Evolutionary conservation across 2,113 vertebrate species (phyloP).

Genomic region (Camelus dromedarius): DNA sequence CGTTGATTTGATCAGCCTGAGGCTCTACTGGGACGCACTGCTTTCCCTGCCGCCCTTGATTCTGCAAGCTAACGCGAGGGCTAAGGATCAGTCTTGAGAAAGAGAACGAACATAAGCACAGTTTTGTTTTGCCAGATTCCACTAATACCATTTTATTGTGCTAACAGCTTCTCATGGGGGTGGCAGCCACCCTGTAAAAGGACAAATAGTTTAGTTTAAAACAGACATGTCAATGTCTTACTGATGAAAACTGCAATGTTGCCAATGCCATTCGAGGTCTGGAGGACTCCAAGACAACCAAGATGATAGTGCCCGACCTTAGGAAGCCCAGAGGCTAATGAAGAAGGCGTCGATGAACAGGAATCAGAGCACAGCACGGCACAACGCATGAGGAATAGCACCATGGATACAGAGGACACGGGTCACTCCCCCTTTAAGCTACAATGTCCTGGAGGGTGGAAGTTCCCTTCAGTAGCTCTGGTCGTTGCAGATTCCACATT

Average conservation of each 20-base stretch:
- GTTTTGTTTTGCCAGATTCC: not conserved
- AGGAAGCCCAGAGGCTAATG: not conserved
- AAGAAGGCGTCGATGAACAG: not conserved
- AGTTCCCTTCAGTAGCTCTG: rapidly evolving
- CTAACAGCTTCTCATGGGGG: not conserved
- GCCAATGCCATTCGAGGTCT: rapidly evolving
- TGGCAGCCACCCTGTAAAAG: too few species aligned
- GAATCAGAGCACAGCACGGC: not conserved
- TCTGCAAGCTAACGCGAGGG: not conserved
- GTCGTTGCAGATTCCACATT: not conserved
- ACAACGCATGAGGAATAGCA: rapidly evolving
- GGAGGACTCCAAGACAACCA: not conserved
- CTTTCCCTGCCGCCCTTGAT: not conserved
- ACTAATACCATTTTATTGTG: not conserved
- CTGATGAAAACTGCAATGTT: not conserved
- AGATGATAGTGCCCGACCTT: not conserved
- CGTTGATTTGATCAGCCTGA: not conserved
- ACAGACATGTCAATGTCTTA: not conserved
- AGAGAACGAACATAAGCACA: not conserved
- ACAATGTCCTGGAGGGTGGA: not conserved
- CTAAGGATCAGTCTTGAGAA: not conserved
- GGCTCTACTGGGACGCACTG: rapidly evolving
- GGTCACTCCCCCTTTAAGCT: not conserved
- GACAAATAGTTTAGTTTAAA: not conserved
- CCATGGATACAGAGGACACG: rapidly evolving